Evolutionary conservation across 2,888 invertebrate genomes (phyloP).

Genomic region (Drosophila kuntzei): DNA sequence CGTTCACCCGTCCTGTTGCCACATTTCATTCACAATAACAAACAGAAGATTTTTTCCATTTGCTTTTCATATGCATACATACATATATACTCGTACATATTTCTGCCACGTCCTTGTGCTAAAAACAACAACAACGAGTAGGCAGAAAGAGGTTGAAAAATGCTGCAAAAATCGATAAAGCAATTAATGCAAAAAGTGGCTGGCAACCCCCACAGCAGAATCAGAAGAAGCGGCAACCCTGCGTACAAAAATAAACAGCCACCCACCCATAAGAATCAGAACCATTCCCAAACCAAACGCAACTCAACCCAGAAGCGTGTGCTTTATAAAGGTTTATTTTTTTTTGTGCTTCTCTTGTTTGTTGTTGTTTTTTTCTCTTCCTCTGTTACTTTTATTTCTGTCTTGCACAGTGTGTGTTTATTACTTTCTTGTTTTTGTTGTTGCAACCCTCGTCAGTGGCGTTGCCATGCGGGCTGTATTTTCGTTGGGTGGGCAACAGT

Average conservation of each 20-base stretch:
- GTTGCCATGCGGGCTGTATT: conserved; percentile 55
- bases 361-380: conserved; percentile 25
- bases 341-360: conserved; percentile 19
- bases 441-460: conserved; percentile 48
- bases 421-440: conserved; percentile 53
- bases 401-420: conserved; percentile 60
- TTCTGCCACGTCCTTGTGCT: conserved; percentile 76
- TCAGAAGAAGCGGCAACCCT: conserved; percentile 54
- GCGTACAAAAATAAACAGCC: conserved; percentile 65
- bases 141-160: conserved; percentile 39
- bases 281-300: conserved; percentile 12
- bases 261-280: conserved; percentile 28
- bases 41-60: conserved; percentile 49
- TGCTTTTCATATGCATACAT: conserved; percentile 13
- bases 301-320: conserved; percentile 26
- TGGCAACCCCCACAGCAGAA: conserved; percentile 46
- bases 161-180: conserved; percentile 79
- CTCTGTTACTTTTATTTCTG: conserved; percentile 35
- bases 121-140: conserved; percentile 43
- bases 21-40: conserved; percentile 60
- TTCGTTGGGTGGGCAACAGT: conserved; percentile 27
- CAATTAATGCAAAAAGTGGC: conserved; percentile 80
- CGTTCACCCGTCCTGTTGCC: conserved; percentile 33
- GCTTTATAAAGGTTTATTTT: conserved; percentile 26
- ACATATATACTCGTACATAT: conserved; percentile 42